Conservation (phyloP, 2,113 vertebrate genomes). For the Synchiropus splendidus region DNA sequence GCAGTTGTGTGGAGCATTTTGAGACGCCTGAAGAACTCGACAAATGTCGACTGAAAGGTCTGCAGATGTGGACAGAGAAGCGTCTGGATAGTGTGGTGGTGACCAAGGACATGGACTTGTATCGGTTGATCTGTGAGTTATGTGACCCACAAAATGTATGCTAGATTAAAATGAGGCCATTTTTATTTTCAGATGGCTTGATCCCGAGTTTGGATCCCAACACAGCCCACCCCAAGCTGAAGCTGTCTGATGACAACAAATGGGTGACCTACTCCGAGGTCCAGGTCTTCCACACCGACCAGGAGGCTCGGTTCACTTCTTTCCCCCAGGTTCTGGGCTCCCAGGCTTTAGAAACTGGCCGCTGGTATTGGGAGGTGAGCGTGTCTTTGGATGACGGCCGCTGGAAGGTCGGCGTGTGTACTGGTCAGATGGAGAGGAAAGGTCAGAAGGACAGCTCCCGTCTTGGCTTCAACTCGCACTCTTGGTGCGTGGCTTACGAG, state of each 20-base stretch:
- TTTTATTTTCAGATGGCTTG: slow-evolving; percentile 52
- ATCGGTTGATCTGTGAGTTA: slow-evolving; percentile 61
- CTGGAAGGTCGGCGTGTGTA: slow-evolving; percentile 68
- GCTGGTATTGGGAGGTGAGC: slow-evolving; percentile 68
- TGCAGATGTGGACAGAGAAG: slow-evolving; percentile 60
- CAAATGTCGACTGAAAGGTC: slow-evolving; percentile 36
- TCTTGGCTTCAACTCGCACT: slow-evolving; percentile 64
- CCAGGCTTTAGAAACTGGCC: slow-evolving; percentile 27
- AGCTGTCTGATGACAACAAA: slow-evolving; percentile 55
- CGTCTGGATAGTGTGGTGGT: slow-evolving; percentile 49
- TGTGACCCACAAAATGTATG: too few species aligned
- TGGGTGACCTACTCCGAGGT: slow-evolving; percentile 52
- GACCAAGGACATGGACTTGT: slow-evolving; percentile 51
- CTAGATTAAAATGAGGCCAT: too few species aligned
- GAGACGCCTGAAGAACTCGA: slow-evolving; percentile 49
- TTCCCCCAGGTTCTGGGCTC: slow-evolving; percentile 66
- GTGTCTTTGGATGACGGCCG: slow-evolving; percentile 57
- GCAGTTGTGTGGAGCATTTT: slow-evolving; percentile 23
- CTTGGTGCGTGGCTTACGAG: slow-evolving; percentile 67
- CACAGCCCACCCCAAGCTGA: slow-evolving; percentile 65
- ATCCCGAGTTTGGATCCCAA: slow-evolving; percentile 55
- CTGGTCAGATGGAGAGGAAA: slow-evolving; percentile 65
- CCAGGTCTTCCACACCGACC: slow-evolving; percentile 49
- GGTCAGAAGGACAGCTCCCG: slow-evolving; percentile 60
- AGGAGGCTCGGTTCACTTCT: slow-evolving; percentile 58